These are phyloP conservation scores for Urechis unicinctus DNA, from an alignment of 2,888 invertebrate species.

Conservation along the genomic window DNA sequence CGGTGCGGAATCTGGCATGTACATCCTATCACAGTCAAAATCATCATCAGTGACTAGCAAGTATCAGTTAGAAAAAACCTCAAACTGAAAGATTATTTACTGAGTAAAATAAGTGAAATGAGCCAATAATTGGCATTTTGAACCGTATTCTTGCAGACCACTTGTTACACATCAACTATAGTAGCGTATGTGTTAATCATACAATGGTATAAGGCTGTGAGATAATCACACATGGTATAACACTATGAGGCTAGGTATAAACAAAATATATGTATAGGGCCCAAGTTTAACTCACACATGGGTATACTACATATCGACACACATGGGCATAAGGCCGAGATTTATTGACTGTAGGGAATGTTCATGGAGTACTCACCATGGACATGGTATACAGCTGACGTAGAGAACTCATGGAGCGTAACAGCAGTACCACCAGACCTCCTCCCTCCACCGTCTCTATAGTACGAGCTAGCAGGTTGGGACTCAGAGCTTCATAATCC, in stretches of 20 bases:
- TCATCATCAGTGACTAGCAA: too few species aligned
- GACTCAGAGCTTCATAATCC: constrained; percentile 97
- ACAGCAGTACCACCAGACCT: constrained; percentile 75
- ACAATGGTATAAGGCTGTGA: neutral
- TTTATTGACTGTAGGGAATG: too few species aligned
- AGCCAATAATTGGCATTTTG: neutral
- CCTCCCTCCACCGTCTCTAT: constrained; percentile 98
- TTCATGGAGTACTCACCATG: constrained; percentile 61
- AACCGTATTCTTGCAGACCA: too few species aligned
- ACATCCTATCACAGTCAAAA: too few species aligned
- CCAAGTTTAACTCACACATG: too few species aligned
- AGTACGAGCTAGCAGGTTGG: constrained; percentile 90
- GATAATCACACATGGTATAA: neutral
- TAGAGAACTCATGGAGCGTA: constrained; percentile 73
- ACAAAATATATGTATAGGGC: too few species aligned
- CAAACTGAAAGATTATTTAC: too few species aligned
- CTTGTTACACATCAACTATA: neutral
- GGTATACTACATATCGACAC: too few species aligned
- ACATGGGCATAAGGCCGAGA: too few species aligned
- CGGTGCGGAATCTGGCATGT: constrained; percentile 88
- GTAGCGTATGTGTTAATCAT: neutral
- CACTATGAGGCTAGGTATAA: too few species aligned
- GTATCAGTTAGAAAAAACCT: too few species aligned
- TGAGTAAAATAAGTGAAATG: constrained; percentile 13
- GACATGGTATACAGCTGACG: constrained; percentile 91